These are phyloP conservation scores for Sipha maydis DNA, from an alignment of 2,888 invertebrate species.

Conservation along the genomic window DNA sequence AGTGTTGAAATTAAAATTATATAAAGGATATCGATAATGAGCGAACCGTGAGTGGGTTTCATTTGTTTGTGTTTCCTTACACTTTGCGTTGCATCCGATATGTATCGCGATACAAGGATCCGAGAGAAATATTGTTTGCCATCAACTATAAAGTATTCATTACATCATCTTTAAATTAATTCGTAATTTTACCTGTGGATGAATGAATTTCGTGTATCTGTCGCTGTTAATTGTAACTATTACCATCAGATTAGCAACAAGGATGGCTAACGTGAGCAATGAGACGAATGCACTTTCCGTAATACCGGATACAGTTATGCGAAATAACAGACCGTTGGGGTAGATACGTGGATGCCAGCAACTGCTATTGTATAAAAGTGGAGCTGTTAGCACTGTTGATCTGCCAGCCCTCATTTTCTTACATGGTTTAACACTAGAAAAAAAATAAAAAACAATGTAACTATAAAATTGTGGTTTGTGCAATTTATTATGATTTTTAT, in stretches of 20 bases:
- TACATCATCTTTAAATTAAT: too few relatives aligned
- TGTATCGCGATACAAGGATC: too few relatives aligned
- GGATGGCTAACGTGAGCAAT: conserved; percentile 80
- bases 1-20: too few relatives aligned
- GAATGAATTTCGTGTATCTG: conserved; percentile 78
- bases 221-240: conserved; percentile 87
- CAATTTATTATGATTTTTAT: too few relatives aligned
- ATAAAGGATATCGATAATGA: too few relatives aligned
- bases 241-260: conserved; percentile 81
- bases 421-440: conserved; percentile 47
- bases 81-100: too few relatives aligned
- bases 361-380: conserved; percentile 83
- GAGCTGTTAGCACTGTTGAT: conserved; percentile 78
- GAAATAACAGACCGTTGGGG: conserved; percentile 64
- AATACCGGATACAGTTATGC: conserved; percentile 76
- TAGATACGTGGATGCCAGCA: conserved; percentile 78
- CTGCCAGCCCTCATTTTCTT: conserved; percentile 66
- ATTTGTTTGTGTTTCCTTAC: too few relatives aligned
- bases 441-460: neutral
- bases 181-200: conserved; percentile 77
- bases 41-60: too few relatives aligned
- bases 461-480: neutral
- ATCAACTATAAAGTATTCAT: neutral
- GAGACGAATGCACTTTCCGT: conserved; percentile 82
- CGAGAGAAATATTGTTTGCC: neutral